A percentile compares a stretch with the other conserved stretches of the same genome.
These are phyloP conservation scores for Aquatica leii DNA, from an alignment of 2,888 invertebrate species.

Conservation along the genomic window DNA sequence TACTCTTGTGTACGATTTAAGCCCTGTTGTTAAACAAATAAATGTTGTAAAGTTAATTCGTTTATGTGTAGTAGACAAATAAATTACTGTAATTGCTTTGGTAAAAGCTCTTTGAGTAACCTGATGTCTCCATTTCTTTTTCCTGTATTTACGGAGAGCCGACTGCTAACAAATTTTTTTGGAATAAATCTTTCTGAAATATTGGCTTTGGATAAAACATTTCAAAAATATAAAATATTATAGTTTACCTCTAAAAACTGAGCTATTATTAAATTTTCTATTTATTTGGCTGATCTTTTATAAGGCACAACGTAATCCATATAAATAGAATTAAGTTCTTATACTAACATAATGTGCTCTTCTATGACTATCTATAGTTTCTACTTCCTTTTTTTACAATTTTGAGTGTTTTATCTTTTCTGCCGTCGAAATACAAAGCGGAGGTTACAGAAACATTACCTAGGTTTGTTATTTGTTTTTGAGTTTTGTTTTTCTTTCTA, in stretches of 20 bases:
- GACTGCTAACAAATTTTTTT: no score
- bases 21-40: no score
- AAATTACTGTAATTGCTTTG: no score
- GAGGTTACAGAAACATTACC: background rate
- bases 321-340: background rate
- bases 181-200: no score
- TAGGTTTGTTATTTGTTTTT: background rate
- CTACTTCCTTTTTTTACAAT: background rate
- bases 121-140: no score
- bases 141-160: no score
- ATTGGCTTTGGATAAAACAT: background rate
- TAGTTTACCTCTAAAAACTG: background rate
- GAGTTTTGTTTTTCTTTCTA: background rate
- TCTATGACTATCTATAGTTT: background rate
- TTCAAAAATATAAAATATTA: background rate
- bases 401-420: background rate
- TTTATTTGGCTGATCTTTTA: background rate
- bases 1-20: no score
- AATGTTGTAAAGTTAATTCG: no score
- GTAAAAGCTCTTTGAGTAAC: no score
- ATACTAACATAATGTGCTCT: background rate
- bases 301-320: background rate
- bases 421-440: background rate
- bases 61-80: no score
- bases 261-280: background rate